phyloP scores from a whole-genome alignment of 30 jellyfish, hydroid and myxozoan genomes.

The Turritopsis rubra region DNA sequence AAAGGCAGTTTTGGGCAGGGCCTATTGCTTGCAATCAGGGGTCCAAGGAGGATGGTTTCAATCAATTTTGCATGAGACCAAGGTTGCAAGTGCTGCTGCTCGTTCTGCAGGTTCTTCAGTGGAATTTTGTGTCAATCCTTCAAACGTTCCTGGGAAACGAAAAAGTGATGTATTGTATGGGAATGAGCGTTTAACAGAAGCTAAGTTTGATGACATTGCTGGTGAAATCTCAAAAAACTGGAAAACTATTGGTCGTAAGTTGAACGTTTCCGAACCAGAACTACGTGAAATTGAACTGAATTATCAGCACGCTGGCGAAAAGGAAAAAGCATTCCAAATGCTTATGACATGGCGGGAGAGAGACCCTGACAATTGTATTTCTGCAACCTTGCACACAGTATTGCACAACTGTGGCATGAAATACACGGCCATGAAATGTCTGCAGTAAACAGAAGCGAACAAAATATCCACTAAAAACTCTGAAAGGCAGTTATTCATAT shows the following conservation, averaged over 20 bases:
- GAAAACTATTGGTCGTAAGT: conserved; percentile 73
- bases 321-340: conserved; percentile 95
- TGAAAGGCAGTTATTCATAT: too few relatives aligned
- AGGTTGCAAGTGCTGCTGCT: background rate
- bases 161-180: conserved; percentile 33
- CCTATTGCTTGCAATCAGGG: too few relatives aligned
- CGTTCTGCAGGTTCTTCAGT: background rate
- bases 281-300: conserved; percentile 66
- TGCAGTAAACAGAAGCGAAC: conserved; percentile 7
- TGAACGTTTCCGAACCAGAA: conserved; percentile 43
- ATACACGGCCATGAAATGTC: conserved; percentile 60
- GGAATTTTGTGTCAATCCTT: background rate
- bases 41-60: background rate
- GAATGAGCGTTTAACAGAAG: conserved; percentile 45
- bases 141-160: conserved; percentile 30
- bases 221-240: conserved; percentile 56
- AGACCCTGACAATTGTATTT: conserved; percentile 63
- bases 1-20: too few relatives aligned
- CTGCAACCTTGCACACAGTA: conserved; percentile 38
- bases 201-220: conserved; percentile 62
- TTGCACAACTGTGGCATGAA: conserved; percentile 51
- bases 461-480: too few relatives aligned
- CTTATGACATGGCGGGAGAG: conserved; percentile 75
- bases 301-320: conserved; percentile 57
- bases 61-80: background rate